Evolutionary conservation across 2,888 invertebrate species (phyloP).

Genomic region (Diloba caeruleocephala): DNA sequence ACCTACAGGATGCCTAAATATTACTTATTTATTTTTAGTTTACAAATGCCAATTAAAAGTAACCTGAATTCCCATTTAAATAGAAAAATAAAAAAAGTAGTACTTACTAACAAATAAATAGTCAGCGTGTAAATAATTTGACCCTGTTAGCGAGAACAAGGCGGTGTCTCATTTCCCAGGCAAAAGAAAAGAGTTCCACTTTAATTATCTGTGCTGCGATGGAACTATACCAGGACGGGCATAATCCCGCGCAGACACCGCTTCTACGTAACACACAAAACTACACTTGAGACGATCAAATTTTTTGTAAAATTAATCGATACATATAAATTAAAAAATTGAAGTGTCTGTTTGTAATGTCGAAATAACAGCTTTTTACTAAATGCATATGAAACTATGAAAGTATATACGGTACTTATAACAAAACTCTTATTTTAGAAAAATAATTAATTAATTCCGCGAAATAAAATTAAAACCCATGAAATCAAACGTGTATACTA

Average conservation of each 20-base stretch:
- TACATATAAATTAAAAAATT: too few species aligned
- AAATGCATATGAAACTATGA: too few species aligned
- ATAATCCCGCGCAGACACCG: conserved; percentile 48
- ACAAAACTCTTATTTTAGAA: too few species aligned
- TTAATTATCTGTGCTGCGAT: conserved; percentile 64
- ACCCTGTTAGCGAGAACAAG: conserved; percentile 51
- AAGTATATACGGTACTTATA: too few species aligned
- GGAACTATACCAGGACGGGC: conserved; percentile 70
- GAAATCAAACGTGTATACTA: too few species aligned
- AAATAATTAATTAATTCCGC: too few species aligned
- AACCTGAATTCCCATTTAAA: conserved; percentile 29
- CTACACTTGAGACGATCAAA: conserved; percentile 14
- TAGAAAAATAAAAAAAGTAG: too few species aligned
- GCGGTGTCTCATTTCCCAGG: conserved; percentile 76
- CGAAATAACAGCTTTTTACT: too few species aligned
- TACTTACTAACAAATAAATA: conserved; percentile 31
- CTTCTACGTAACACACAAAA: conserved; percentile 32
- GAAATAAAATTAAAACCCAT: too few species aligned
- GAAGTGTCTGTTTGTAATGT: too few species aligned
- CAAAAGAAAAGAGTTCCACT: conserved; percentile 78
- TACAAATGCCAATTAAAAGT: conserved; percentile 14
- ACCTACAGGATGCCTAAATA: neutral
- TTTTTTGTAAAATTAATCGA: conserved; percentile 2
- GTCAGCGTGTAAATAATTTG: conserved; percentile 38
- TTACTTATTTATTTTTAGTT: conserved; percentile 3